Percentiles rank a stretch among this genome's conserved stretches.
phyloP scores from a whole-genome alignment of 2,113 vertebrate genomes.

The Pomatostomus ruficeps region DNA sequence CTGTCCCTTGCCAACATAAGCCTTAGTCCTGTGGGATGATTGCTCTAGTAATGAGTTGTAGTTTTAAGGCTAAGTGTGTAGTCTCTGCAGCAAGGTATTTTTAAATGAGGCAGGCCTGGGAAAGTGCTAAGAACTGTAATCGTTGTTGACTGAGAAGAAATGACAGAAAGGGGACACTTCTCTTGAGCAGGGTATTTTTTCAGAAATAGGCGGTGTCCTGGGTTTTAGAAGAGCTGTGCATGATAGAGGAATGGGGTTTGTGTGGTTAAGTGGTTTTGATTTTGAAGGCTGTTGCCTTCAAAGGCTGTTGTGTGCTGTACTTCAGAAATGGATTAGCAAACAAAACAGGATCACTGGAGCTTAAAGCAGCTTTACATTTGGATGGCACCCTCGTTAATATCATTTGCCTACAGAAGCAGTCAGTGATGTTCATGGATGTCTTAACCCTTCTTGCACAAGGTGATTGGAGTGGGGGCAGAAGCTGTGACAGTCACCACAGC shows the following conservation, averaged over 20 bases:
- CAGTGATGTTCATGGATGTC: background rate
- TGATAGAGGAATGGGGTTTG: background rate
- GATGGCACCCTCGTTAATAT: background rate
- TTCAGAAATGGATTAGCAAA: background rate
- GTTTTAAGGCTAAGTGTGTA: background rate
- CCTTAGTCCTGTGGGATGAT: background rate
- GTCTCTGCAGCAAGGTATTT: constrained; percentile 23
- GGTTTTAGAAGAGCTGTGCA: background rate
- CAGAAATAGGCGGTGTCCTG: background rate
- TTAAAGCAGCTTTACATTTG: background rate
- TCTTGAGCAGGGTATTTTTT: background rate
- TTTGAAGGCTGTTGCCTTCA: too few relatives aligned
- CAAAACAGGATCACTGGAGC: background rate
- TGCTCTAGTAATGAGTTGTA: background rate
- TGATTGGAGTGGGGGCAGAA: background rate
- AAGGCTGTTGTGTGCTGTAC: background rate
- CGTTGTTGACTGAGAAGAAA: background rate
- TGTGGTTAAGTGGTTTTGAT: background rate
- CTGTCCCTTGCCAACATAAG: background rate
- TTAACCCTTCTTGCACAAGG: background rate
- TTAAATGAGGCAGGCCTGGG: constrained; percentile 7
- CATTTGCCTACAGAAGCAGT: background rate
- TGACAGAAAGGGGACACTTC: constrained; percentile 36
- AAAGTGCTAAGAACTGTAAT: background rate
- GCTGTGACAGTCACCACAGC: background rate